Conservation (phyloP, 2,113 vertebrate species). For the Prionailurus bengalensis region DNA sequence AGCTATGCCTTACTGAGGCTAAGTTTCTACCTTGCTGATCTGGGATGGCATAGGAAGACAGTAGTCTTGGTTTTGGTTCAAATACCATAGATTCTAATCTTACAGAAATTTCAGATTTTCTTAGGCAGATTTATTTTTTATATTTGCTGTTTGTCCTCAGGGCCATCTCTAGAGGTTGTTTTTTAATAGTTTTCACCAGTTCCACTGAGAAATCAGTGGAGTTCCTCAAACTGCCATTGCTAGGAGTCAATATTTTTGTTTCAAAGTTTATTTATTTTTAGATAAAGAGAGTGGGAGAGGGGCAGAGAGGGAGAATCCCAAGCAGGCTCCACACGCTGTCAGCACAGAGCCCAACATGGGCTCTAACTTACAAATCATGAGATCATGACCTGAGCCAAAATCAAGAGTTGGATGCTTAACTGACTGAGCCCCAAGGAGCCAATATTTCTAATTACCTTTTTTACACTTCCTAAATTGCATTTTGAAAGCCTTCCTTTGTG, state of each 20-base stretch:
- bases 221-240: neutral
- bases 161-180: neutral
- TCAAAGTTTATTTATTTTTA: no score
- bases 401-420: no score
- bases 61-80: neutral
- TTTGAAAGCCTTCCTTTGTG: neutral
- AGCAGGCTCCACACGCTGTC: no score
- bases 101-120: slow-evolving; percentile 5
- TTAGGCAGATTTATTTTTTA: neutral
- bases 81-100: neutral
- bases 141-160: neutral
- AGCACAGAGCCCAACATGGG: no score
- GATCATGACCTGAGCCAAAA: no score
- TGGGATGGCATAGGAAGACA: neutral
- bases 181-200: neutral
- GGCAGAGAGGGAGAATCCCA: no score
- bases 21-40: neutral
- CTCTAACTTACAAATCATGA: no score
- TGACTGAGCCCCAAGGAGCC: neutral
- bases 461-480: slow-evolving; percentile 38
- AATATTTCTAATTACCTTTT: slow-evolving; percentile 13
- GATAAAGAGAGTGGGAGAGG: no score
- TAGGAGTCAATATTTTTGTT: neutral
- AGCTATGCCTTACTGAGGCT: no score
- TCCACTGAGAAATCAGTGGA: neutral